These are phyloP conservation scores for Eumerus sabulonum DNA, from an alignment of 2,888 invertebrate genomes.

Conservation along the genomic window DNA sequence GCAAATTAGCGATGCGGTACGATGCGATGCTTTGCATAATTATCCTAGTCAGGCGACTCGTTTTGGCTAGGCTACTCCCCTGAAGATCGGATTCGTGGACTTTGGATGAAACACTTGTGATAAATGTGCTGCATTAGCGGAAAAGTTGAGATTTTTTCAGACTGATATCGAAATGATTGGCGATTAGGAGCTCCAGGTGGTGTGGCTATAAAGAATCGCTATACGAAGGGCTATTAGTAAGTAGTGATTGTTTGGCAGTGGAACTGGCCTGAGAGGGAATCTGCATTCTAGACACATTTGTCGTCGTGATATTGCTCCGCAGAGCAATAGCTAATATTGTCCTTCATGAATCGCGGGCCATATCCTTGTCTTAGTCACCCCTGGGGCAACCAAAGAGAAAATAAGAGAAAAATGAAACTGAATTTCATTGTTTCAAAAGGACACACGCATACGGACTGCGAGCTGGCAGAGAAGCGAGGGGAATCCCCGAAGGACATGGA, in stretches of 20 bases:
- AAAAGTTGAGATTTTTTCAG: slow-evolving; percentile 4
- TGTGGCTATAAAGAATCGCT: no score
- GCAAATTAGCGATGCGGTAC: slow-evolving; percentile 19
- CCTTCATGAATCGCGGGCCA: slow-evolving; percentile 61
- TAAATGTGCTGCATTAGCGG: slow-evolving; percentile 20
- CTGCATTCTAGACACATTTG: neutral
- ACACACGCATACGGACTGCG: slow-evolving; percentile 6
- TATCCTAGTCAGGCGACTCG: slow-evolving; percentile 41
- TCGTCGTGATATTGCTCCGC: neutral
- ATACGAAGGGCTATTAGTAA: no score
- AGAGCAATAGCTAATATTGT: slow-evolving; percentile 62
- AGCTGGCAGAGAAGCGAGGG: slow-evolving; percentile 11
- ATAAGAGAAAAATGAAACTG: slow-evolving; percentile 56
- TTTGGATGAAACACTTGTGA: slow-evolving; percentile 34
- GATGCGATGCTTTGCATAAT: slow-evolving; percentile 64
- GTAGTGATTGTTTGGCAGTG: slow-evolving; percentile 2
- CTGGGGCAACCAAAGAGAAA: slow-evolving; percentile 32
- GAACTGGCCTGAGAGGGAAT: neutral
- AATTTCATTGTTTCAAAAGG: slow-evolving; percentile 37
- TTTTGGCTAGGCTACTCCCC: slow-evolving; percentile 16
- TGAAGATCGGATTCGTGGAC: slow-evolving; percentile 35
- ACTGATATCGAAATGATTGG: neutral
- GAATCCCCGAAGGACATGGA: slow-evolving; percentile 63
- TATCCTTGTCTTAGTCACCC: slow-evolving; percentile 45
- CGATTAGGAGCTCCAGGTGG: slow-evolving; percentile 1